Evolutionary conservation across 2,113 vertebrate genomes (phyloP), one percentile per base, ranked within the genome.

Genomic region (Corydoras maculifer): DNA sequence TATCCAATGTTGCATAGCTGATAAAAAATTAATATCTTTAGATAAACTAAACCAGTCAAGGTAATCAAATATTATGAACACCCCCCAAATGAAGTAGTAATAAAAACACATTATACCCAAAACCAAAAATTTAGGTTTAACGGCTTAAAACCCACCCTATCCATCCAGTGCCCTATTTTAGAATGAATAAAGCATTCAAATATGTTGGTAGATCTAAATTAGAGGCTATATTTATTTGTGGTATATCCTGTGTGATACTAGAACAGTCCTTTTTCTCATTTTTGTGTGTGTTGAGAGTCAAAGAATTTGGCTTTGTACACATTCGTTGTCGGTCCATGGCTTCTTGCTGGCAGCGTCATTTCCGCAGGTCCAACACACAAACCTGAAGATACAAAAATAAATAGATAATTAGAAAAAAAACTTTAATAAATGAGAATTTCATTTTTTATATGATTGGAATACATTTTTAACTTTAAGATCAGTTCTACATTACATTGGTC

Each of bases 251-350:
- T 9, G 54, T 86, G 13, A 69, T 31, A 68, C 25, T 13, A 77
- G 49, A 84, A 84, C 72, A 58, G 85, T 83, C 76, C 75, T 74
- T 87, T 25, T 35, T 87, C 88, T 88, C 85, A 84, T 30, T 25
- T 49, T 12, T 62, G 53, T 69, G 57, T 59, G 71, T 57, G 53
- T 75, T 92, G 92, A 91, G 91, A 94, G 91, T 92, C 93, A 92
- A 91, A 96, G 93, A 88, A 93, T 98, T 98, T 98, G 96, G 97
- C 95, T 96, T 97, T 96, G 93, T 96, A 97, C 96, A 98, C 96
- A 97, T 98, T 98, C 95, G 92, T 94, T 93, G 94, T 98, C 93
- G 96, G 93, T 93, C 94, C 94, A 93, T 92, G 94, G 94, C 92
- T 95, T 94, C 92, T 90, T 31, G 88, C 86, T 87, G 88, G 85